A percentile compares a stretch with the other conserved stretches of the same genome.
phyloP scores from a whole-genome alignment of 2,888 invertebrate genomes.

The Disparrhopalites patrizii region DNA sequence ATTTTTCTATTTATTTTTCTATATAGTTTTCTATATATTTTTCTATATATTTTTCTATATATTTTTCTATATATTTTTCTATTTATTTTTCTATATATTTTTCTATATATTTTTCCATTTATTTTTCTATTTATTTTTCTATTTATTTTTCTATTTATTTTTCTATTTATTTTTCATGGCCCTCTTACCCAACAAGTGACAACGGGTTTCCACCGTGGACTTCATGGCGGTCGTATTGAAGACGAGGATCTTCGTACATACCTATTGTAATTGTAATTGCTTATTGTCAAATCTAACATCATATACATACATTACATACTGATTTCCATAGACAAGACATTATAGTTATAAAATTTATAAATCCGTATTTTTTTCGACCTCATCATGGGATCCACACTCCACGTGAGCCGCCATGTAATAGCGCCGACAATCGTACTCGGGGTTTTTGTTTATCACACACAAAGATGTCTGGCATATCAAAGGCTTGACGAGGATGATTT shows the following conservation, averaged over 20 bases:
- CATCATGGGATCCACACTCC: neutral
- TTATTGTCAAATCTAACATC: too few relatives aligned
- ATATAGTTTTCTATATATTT: neutral
- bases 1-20: neutral
- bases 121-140: too few relatives aligned
- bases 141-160: neutral
- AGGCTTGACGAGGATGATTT: neutral
- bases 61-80: neutral
- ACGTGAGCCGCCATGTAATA: neutral
- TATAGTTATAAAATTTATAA: too few relatives aligned
- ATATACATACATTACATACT: too few relatives aligned
- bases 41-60: neutral
- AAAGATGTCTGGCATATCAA: conserved; percentile 1
- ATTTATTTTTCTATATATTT: neutral
- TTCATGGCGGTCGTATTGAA: neutral
- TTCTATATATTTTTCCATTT: neutral
- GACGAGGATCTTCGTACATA: neutral
- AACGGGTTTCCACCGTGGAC: neutral
- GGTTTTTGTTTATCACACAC: neutral
- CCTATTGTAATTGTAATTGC: too few relatives aligned
- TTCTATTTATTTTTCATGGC: neutral
- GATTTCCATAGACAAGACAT: too few relatives aligned
- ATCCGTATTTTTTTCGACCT: too few relatives aligned
- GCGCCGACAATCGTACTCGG: neutral
- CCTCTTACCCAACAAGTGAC: neutral